These are phyloP conservation scores for Aplysia californica DNA, from an alignment of 1,140 invertebrate species.

Conservation along the genomic window DNA sequence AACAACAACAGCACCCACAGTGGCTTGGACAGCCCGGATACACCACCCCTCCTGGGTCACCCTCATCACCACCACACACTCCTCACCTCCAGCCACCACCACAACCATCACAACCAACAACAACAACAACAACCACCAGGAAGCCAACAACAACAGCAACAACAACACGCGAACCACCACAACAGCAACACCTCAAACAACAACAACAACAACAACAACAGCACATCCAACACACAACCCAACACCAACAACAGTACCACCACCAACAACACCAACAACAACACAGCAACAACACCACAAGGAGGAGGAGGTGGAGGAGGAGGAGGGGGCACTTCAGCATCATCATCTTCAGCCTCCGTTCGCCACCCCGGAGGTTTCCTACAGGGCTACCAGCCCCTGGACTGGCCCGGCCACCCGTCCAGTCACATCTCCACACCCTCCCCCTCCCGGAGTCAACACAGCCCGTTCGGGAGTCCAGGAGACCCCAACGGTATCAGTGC, in stretches of 20 bases:
- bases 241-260: not conserved
- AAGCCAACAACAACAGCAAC: not conserved
- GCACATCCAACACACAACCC: not conserved
- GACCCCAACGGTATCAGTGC: conserved; percentile 8
- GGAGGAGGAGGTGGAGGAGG: too few relatives aligned
- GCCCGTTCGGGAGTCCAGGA: conserved; percentile 27
- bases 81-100: too few relatives aligned
- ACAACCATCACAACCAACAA: not conserved
- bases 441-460: conserved; percentile 22
- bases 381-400: not conserved
- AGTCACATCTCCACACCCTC: conserved; percentile 27
- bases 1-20: not conserved
- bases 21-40: not conserved
- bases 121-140: conserved; percentile 18
- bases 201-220: not conserved
- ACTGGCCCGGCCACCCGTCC: conserved; percentile 1
- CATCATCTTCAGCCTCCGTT: too few relatives aligned
- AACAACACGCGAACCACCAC: not conserved
- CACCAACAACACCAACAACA: not conserved
- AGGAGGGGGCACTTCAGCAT: too few relatives aligned
- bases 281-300: too few relatives aligned
- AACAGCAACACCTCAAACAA: not conserved
- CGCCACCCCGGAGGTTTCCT: not conserved
- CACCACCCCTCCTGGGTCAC: not conserved
- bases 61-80: not conserved